phyloP scores from a whole-genome alignment of 2,797 vertebrate species.

The Percopsis omiscomaycus region DNA sequence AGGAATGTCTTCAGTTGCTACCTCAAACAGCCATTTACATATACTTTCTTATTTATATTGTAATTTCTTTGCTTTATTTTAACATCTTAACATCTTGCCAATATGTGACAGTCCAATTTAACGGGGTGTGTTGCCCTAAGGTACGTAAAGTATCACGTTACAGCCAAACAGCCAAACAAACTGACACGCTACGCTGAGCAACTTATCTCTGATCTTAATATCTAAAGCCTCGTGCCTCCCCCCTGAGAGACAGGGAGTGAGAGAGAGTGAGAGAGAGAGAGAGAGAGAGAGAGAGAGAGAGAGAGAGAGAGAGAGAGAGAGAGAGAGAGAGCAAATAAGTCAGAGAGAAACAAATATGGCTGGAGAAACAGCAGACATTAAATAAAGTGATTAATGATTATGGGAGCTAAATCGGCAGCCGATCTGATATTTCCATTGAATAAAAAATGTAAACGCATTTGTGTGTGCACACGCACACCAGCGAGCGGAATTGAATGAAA shows the following conservation, averaged over 20 bases:
- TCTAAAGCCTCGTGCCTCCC: conserved; percentile 18
- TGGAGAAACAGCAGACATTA: not conserved
- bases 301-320: not conserved
- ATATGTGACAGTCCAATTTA: conserved; percentile 27
- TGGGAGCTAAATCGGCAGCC: not conserved
- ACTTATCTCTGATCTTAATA: conserved; percentile 37
- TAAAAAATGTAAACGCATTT: not conserved
- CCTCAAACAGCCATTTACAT: conserved; percentile 3
- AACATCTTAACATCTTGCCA: conserved; percentile 38
- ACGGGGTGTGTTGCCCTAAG: conserved; percentile 6
- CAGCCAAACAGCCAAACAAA: conserved; percentile 42
- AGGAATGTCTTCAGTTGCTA: conserved; percentile 1
- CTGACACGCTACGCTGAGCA: conserved; percentile 17
- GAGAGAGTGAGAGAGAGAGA: conserved; percentile 1
- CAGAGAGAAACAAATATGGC: not conserved
- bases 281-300: conserved; percentile 5
- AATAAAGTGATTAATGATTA: not conserved
- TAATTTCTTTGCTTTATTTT: conserved; percentile 41
- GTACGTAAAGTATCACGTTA: conserved; percentile 23
- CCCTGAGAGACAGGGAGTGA: not conserved
- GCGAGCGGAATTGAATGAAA: not conserved
- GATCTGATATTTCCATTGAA: not conserved
- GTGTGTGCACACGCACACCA: not conserved
- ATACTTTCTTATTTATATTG: conserved; percentile 12
- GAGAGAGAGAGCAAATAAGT: not conserved